phyloP scores from a whole-genome alignment of 2,797 vertebrate genomes.

The Dicrostonyx torquatus region DNA sequence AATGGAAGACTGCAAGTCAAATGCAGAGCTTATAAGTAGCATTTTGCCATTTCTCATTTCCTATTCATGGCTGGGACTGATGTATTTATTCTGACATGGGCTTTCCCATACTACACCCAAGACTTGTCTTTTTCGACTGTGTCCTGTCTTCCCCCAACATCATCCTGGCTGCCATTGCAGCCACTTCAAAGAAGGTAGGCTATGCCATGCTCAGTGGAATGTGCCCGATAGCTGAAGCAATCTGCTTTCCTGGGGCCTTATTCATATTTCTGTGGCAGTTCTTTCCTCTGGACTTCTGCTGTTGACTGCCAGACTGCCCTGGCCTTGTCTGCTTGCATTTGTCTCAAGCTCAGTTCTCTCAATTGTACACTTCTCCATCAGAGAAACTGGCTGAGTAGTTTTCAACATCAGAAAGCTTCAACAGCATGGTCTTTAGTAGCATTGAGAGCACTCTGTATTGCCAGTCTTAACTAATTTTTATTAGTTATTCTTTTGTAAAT shows the following conservation, averaged over 20 bases:
- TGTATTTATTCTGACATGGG: constrained; percentile 49
- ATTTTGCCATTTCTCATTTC: constrained; percentile 13
- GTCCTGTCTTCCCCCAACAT: constrained; percentile 73
- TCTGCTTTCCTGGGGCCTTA: neutral
- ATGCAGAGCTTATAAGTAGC: neutral
- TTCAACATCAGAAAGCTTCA: neutral
- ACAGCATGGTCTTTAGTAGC: neutral
- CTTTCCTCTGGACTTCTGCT: neutral
- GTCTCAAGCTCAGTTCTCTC: neutral
- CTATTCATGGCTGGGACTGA: neutral
- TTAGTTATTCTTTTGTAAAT: neutral
- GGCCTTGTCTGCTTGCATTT: neutral
- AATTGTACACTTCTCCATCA: neutral
- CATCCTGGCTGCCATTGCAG: constrained; percentile 73
- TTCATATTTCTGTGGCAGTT: neutral
- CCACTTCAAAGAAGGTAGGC: constrained; percentile 78
- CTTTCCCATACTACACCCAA: constrained; percentile 74
- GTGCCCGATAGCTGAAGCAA: neutral
- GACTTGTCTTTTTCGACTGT: constrained; percentile 69
- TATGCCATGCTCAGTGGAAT: constrained; percentile 54
- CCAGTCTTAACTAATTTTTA: neutral
- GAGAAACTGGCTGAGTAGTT: neutral
- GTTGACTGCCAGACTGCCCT: neutral
- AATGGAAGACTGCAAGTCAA: neutral
- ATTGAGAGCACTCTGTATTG: neutral